Base-by-base conservation (phyloP, 2,113 vertebrate species). In the Tautogolabrus adspersus region DNA sequence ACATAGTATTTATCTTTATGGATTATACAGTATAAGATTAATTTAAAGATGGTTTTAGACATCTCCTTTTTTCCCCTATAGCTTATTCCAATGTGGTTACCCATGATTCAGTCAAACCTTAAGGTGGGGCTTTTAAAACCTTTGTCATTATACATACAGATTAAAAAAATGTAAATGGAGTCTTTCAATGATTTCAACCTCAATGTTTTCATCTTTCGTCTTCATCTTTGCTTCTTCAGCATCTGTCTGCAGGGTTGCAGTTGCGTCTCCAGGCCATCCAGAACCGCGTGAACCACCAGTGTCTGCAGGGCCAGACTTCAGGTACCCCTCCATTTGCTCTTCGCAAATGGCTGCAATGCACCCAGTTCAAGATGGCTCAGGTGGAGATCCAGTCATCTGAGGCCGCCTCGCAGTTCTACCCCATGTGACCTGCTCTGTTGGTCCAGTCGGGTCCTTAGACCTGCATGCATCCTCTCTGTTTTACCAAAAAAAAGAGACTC, bases 21-120 rank as follows among this genome's bases (percentile, higher is more conserved):
- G 30, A 34, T 34, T 34, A 34, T 34, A 34, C 30, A 34, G 30
- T 34, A 34, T 34, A 34, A 34, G 30, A 34, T 34, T 34, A 4
- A 34, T 34, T 34, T 6, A 34, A 2, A 34, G 4, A 34, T 42
- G 40, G 3, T 11, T 16, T 55, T n/a, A 55, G 49, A 47, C 15
- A 15, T 79, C 2, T 82, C 93, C 63, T 83, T 71, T 89, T 66
- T 34, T 34, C 6, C 30, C 47, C 68, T 80, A 81, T 84, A 99
- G 98, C 94, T 99, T 8, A 99, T 99, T 91, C 98, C 98, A 26
- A 99, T 99, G 98, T 99, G 98, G 98, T 88, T 99, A 81, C 98
- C 98, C 59, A 99, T 99, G 97, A 99, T 99, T 91, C 97, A 99
- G 82, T 97, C 98, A 34, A 99, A 99, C 82, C 91, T 97, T 52